These are phyloP conservation scores for Zaprionus obscuricornis DNA, from an alignment of 2,888 invertebrate species.

Conservation along the genomic window DNA sequence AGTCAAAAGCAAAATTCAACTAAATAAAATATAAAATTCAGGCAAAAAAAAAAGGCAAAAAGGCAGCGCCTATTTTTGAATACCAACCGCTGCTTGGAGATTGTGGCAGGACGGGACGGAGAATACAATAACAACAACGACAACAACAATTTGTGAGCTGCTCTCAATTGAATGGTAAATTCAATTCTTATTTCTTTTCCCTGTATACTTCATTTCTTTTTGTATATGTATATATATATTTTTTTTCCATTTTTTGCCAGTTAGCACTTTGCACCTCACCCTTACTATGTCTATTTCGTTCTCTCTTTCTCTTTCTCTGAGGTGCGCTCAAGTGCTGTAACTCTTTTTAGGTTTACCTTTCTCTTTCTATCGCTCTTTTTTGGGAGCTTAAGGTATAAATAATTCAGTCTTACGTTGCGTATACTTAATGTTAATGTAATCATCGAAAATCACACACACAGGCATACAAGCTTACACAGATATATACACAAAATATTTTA, in stretches of 20 bases:
- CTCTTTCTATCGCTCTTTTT: conserved; percentile 1
- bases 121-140: conserved; percentile 6
- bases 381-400: conserved; percentile 37
- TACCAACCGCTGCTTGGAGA: conserved; percentile 42
- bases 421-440: conserved; percentile 67
- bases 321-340: no score
- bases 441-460: conserved; percentile 38
- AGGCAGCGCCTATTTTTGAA: conserved; percentile 76
- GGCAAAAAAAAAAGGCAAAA: conserved; percentile 38
- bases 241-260: conserved; percentile 19
- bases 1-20: conserved; percentile 20
- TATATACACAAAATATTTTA: background rate
- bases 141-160: conserved; percentile 33
- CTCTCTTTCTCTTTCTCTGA: background rate
- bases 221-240: conserved; percentile 1
- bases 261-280: background rate
- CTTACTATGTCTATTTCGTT: background rate
- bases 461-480: conserved; percentile 5
- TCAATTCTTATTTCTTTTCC: conserved; percentile 36
- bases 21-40: conserved; percentile 26
- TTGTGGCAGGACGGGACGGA: conserved; percentile 35
- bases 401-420: conserved; percentile 56
- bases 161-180: conserved; percentile 71
- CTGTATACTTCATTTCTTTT: conserved; percentile 12
- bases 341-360: background rate